Evolutionary conservation across 2,113 vertebrate species (phyloP).

Genomic region (Cyanoderma ruficeps): DNA sequence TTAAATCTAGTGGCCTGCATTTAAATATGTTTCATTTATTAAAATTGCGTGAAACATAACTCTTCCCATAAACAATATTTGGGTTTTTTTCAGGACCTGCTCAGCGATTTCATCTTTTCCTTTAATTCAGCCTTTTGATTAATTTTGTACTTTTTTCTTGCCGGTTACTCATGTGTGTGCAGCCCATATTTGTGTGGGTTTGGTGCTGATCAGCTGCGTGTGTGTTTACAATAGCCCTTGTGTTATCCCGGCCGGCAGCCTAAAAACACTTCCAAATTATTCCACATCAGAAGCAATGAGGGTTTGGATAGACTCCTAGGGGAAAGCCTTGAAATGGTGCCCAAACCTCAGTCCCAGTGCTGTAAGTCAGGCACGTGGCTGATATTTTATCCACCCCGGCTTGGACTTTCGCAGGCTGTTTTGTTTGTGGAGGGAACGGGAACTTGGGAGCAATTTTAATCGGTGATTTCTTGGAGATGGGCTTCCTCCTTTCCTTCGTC

Average conservation of each 20-base stretch:
- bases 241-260: constrained; percentile 53
- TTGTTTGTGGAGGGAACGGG: background rate
- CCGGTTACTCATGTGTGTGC: background rate
- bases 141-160: background rate
- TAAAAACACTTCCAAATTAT: constrained; percentile 47
- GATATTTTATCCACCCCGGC: constrained; percentile 20
- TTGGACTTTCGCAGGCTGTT: background rate
- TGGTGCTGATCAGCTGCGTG: constrained; percentile 1
- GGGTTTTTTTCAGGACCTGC: background rate
- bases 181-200: constrained; percentile 28
- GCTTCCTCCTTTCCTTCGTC: background rate
- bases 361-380: constrained; percentile 64
- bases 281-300: constrained; percentile 33
- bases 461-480: background rate
- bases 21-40: background rate
- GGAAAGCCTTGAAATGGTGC: constrained; percentile 64
- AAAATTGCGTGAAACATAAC: background rate
- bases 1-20: background rate
- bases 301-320: constrained; percentile 50
- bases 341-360: constrained; percentile 68
- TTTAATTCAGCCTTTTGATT: background rate
- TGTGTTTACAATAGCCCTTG: constrained; percentile 2
- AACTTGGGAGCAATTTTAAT: background rate
- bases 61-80: background rate
- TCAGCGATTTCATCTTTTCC: background rate